Percentiles rank a stretch among this genome's conserved stretches.
phyloP scores from a whole-genome alignment of 2,888 invertebrate species.

The Resseliella maxima region DNA sequence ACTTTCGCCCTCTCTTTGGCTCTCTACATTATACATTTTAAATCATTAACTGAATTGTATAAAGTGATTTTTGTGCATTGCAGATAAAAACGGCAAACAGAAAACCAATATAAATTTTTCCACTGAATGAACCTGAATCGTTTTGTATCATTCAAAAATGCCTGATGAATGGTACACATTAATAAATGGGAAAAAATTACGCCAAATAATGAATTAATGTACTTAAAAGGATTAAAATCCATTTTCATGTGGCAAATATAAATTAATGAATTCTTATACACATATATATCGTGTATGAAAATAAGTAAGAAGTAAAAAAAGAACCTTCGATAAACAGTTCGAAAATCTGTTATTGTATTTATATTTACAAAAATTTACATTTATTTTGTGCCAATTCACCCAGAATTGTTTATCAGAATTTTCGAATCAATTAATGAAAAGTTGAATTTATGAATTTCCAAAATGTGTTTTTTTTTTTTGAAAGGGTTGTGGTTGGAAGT shows the following conservation, averaged over 20 bases:
- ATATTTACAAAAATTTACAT: too few species aligned
- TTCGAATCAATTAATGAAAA: conserved; percentile 4
- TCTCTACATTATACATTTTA: not conserved
- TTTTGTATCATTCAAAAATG: not conserved
- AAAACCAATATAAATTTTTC: conserved; percentile 3
- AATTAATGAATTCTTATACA: conserved; percentile 26
- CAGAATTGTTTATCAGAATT: not conserved
- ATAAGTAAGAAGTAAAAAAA: too few species aligned
- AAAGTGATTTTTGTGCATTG: conserved; percentile 31
- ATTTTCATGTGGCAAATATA: not conserved
- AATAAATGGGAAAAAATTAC: not conserved
- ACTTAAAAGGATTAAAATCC: conserved; percentile 26
- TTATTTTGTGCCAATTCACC: too few species aligned
- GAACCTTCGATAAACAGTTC: too few species aligned
- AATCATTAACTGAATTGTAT: conserved; percentile 22
- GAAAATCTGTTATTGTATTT: too few species aligned
- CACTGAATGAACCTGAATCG: not conserved
- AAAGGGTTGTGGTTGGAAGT: not conserved
- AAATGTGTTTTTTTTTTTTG: not conserved
- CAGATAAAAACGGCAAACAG: not conserved
- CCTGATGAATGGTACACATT: not conserved
- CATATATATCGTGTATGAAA: too few species aligned
- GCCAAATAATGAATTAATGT: not conserved
- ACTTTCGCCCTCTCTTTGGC: not conserved
- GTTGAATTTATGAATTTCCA: not conserved